phyloP scores from a whole-genome alignment of 2,113 vertebrate genomes.

The Chaenocephalus aceratus region DNA sequence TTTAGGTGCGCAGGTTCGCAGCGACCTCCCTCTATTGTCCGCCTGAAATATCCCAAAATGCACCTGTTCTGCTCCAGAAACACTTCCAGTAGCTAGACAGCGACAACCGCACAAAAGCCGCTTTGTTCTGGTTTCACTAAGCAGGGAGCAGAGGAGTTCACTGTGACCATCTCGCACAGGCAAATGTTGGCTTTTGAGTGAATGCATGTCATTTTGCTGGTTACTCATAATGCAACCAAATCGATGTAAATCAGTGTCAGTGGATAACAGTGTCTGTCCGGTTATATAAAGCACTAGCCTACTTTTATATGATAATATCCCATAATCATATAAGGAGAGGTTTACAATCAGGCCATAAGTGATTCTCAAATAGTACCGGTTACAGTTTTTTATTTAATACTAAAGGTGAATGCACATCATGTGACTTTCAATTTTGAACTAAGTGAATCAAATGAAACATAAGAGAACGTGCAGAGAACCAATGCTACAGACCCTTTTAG shows the following conservation, averaged over 20 bases:
- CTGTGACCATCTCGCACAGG: constrained; percentile 12
- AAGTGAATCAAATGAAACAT: background rate
- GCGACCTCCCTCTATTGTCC: too few relatives aligned
- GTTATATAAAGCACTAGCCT: constrained; percentile 33
- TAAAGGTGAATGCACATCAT: background rate
- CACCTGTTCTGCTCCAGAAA: constrained; percentile 45
- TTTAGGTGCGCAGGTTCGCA: background rate
- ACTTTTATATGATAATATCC: constrained; percentile 21
- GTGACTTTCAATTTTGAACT: background rate
- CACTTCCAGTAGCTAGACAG: constrained; percentile 49
- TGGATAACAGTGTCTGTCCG: constrained; percentile 22
- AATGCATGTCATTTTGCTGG: background rate
- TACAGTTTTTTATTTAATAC: background rate
- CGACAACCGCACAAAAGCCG: constrained; percentile 56
- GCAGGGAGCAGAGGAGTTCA: constrained; percentile 46
- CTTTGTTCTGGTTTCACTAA: constrained; percentile 52
- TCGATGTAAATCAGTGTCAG: background rate
- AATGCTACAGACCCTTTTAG: background rate
- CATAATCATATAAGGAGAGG: background rate
- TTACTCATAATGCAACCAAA: background rate
- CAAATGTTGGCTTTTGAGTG: background rate
- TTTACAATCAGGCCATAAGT: background rate
- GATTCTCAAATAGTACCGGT: background rate
- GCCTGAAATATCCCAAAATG: background rate
- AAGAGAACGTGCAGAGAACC: background rate